These are phyloP conservation scores for Pilophorus perplexus DNA, from an alignment of 2,888 invertebrate genomes.

Conservation along the genomic window DNA sequence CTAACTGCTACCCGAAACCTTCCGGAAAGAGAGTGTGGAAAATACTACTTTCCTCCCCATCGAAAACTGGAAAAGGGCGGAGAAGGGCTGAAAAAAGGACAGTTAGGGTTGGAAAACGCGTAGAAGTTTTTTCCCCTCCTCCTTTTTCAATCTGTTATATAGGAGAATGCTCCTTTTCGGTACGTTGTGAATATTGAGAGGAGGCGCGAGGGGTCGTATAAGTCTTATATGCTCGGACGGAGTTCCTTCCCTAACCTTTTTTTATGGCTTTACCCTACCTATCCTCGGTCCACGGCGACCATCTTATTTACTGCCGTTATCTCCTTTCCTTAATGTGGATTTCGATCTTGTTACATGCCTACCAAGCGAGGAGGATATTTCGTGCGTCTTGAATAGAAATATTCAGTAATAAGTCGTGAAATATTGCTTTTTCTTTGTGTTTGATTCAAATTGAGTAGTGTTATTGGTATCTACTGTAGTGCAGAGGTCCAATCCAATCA, in stretches of 20 bases:
- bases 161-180: conserved; percentile 1
- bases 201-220: conserved; percentile 11
- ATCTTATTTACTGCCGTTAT: conserved; percentile 28
- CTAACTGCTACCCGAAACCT: not conserved
- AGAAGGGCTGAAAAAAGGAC: not conserved
- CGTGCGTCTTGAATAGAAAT: not conserved
- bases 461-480: too few relatives aligned
- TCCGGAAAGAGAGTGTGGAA: not conserved
- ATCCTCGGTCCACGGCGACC: not conserved
- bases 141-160: conserved; percentile 31
- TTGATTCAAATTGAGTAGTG: too few relatives aligned
- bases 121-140: conserved; percentile 3
- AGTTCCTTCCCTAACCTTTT: conserved; percentile 14
- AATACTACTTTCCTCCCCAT: not conserved
- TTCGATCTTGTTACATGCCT: conserved; percentile 11
- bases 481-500: too few relatives aligned
- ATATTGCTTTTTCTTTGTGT: too few relatives aligned
- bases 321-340: conserved; percentile 15
- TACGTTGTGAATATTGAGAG: conserved; percentile 29
- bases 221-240: conserved; percentile 31
- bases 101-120: not conserved
- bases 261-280: not conserved
- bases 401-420: too few relatives aligned
- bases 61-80: not conserved
- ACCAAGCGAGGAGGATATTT: conserved; percentile 3